Base-by-base conservation (phyloP, 2,888 invertebrate species). In the Buathra laborator region DNA sequence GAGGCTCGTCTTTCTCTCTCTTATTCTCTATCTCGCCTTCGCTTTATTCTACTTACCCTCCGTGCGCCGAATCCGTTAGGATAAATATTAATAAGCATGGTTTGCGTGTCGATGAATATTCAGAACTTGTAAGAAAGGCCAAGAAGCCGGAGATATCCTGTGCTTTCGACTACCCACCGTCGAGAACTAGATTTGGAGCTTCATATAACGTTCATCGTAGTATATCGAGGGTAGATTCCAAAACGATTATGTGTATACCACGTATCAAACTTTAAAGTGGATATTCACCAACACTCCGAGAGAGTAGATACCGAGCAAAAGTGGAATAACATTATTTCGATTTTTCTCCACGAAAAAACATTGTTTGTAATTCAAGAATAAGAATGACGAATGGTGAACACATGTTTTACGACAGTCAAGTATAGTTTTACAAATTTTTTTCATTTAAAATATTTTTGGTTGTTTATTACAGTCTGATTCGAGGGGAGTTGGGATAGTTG, bases 101-200 rank as follows among this genome's bases (percentile, higher is more conserved):
- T 77, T 83, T 86, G 86, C 89, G 89, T 89, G 90, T 85, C 88
- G 87, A 90, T 90, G 89, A 90, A 90, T 90, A 90, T 90, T 89
- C 90, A 90, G 76, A 68, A 48, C 29, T 82, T 71, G 48, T 10
- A 66, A 51, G 75, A 80, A 85, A 79, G 82, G 85, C 82, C 85
- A 82, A 79, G 79, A 79, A 81, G 79, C 62, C 62, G 53, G 53
- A 66, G 62, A 66, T 84, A 76, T 67, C 46, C 24, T 9, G 37
- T 14, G 6, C 29, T 29, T 16, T 29, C 62, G 43, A 24, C 64
- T 37, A 16, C 64, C 43, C 43, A 37, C 9, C 64, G 9, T 43
- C 64, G 14, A 59, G 56, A 59, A 32, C 32, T 59, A 5, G 59
- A 32, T 59, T 59, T 59, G 2, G 59, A 24, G 24, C 10, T 59